phyloP scores from a whole-genome alignment of 2,113 vertebrate species.

The Oreochromis spilurus region DNA sequence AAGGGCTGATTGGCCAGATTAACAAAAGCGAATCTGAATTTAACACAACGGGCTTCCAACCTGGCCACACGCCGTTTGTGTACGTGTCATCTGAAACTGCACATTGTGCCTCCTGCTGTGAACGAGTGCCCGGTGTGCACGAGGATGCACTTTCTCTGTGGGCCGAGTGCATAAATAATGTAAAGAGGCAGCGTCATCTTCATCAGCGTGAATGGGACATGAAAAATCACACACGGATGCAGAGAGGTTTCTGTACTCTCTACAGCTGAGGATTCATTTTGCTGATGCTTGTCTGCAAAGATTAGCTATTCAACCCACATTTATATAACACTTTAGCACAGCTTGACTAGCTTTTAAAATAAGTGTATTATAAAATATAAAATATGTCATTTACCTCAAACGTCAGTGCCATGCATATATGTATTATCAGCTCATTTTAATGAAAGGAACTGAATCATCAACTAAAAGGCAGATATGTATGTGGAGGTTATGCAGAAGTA shows the following conservation, averaged over 20 bases:
- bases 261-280: background rate
- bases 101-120: background rate
- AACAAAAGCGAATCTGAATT: background rate
- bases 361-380: background rate
- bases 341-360: background rate
- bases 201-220: background rate
- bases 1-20: background rate
- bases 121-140: background rate
- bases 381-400: fast-evolving
- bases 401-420: background rate
- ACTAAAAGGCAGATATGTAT: background rate
- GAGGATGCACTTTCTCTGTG: background rate
- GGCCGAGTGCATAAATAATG: background rate
- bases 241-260: background rate
- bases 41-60: background rate
- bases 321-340: background rate
- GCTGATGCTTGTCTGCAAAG: background rate
- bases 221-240: background rate
- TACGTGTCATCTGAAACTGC: background rate
- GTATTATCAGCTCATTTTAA: background rate
- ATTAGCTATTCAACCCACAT: background rate
- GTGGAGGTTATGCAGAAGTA: background rate
- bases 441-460: background rate
- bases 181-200: background rate
- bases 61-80: background rate